Base-by-base conservation (phyloP, 2,797 vertebrate species). In the Pseudochromis fuscus region DNA sequence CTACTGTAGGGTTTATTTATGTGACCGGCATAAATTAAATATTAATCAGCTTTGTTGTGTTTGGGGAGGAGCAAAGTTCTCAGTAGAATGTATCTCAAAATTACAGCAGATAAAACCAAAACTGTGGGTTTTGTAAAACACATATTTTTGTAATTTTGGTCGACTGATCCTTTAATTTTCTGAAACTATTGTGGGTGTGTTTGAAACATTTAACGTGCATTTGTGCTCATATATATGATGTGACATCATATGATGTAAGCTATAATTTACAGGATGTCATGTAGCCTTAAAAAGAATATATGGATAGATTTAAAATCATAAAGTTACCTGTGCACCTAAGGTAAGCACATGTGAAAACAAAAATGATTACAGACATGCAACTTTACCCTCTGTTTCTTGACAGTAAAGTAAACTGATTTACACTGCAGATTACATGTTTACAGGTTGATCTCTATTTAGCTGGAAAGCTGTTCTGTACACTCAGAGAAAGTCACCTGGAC, bases 401-500 rank as follows among this genome's bases (percentile, higher is more conserved):
- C 33, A 18, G 23, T 7, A 8, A n/a, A 48, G 12, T 30, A 10
- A 33, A 55, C 21, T 10, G 27, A 18, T 38, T 4, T 5, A 1
- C 37, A 16, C 28, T 35, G 18, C 18, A 46, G 11, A 15, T 55
- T 24, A 24, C 1, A 30, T 3, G 4, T 53, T 12, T 1, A 30
- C 15, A 16, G 1, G 31, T 28, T 66, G n/a, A 12, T 46, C 2
- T 56, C 8, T 12, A 5, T 44, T 19, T 10, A 8, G 4, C 21
- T 56, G 52, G 18, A 52, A 24, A 37, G 13, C 3, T 15, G 1
- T 4, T 0, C 30, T 33, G n/a, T 3, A 2, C 18, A 15, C 8
- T 57, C 0, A 30, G 53, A 24, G 46, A 49, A 40, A 49, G 33
- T 60, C 58, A 19, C 57, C 58, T 70, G 72, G 45, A 53, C 31